Conservation (phyloP, 2,888 invertebrate genomes). For the Lysandra coridon region DNA sequence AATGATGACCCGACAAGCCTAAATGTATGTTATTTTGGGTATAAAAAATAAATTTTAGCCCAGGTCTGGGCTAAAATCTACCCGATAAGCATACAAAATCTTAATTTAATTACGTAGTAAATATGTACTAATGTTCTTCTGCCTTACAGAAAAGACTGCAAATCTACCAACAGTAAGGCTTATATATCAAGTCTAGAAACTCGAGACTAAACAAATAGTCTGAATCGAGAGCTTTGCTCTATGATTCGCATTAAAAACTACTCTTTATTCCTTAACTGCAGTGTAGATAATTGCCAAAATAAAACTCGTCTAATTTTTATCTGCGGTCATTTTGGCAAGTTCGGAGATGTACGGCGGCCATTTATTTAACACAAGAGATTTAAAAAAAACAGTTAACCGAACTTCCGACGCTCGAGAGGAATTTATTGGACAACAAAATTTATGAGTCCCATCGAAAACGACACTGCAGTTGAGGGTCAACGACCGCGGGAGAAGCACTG, state of each 20-base stretch:
- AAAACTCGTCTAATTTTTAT: neutral
- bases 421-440: slow-evolving; percentile 28
- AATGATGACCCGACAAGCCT: too few relatives aligned
- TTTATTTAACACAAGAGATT: slow-evolving; percentile 5
- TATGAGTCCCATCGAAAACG: slow-evolving; percentile 21
- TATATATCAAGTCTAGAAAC: neutral
- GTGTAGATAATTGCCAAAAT: neutral
- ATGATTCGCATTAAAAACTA: neutral
- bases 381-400: slow-evolving; percentile 21
- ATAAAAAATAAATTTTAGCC: too few relatives aligned
- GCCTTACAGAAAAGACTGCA: too few relatives aligned
- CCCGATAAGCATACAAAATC: too few relatives aligned
- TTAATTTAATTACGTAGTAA: too few relatives aligned
- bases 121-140: too few relatives aligned
- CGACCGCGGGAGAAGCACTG: neutral
- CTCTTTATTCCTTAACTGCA: neutral
- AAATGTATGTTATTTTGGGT: too few relatives aligned
- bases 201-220: neutral
- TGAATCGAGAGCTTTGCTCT: neutral
- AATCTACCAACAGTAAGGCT: neutral
- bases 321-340: neutral
- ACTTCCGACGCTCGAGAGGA: slow-evolving; percentile 25
- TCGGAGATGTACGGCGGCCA: neutral
- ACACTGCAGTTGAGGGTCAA: slow-evolving; percentile 1
- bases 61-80: too few relatives aligned